Conservation (phyloP, 2,888 invertebrate genomes). For the Drosophila tripunctata region DNA sequence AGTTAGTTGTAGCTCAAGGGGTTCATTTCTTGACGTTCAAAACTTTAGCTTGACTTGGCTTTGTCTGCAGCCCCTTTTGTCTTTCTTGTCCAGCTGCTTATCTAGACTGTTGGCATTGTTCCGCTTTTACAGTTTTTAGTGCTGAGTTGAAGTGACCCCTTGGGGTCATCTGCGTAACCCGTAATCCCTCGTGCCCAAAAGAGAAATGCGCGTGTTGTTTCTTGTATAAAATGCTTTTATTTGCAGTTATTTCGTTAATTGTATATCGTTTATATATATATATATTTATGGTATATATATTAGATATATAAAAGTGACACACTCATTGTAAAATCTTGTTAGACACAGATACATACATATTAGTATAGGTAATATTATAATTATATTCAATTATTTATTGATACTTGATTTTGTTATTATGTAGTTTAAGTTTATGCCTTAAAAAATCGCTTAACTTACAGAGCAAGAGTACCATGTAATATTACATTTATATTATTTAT, state of each 20-base stretch:
- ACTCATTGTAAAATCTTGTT: slow-evolving; percentile 78
- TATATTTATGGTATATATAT: slow-evolving; percentile 69
- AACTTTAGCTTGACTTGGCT: slow-evolving; percentile 15
- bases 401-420: slow-evolving; percentile 33
- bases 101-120: slow-evolving; percentile 46
- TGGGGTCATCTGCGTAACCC: slow-evolving; percentile 20
- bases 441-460: slow-evolving; percentile 48
- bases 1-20: slow-evolving; percentile 46
- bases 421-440: slow-evolving; percentile 27
- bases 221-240: slow-evolving; percentile 71
- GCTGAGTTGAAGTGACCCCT: slow-evolving; percentile 53
- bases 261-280: slow-evolving; percentile 68
- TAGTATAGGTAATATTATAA: slow-evolving; percentile 23
- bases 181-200: background rate
- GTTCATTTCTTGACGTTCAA: slow-evolving; percentile 24
- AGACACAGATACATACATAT: slow-evolving; percentile 62
- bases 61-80: slow-evolving; percentile 33
- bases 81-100: slow-evolving; percentile 49
- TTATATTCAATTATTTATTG: slow-evolving; percentile 28
- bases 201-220: slow-evolving; percentile 1
- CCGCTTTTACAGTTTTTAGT: slow-evolving; percentile 26
- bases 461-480: slow-evolving; percentile 40
- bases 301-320: slow-evolving; percentile 77
- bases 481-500: slow-evolving; percentile 19
- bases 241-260: slow-evolving; percentile 69